Conservation (phyloP, 2,888 invertebrate genomes). For the Melanchra persicariae region DNA sequence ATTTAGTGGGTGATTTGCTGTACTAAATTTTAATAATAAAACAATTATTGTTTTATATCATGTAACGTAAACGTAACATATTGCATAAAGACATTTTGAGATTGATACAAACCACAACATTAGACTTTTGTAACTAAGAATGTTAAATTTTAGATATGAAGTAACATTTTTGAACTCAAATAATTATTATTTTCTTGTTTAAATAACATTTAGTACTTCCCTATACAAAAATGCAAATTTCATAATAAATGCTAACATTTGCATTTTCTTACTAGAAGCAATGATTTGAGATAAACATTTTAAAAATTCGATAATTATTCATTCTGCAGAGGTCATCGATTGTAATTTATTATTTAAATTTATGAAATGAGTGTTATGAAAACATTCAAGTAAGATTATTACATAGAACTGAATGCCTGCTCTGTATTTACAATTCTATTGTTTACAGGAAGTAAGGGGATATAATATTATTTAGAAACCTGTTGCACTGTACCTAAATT, state of each 20-base stretch:
- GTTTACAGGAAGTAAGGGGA: too few relatives aligned
- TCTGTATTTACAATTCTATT: background rate
- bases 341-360: slow-evolving; percentile 1
- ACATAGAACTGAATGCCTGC: background rate
- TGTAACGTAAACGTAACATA: background rate
- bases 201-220: background rate
- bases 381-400: background rate
- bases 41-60: background rate
- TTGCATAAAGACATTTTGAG: slow-evolving; percentile 7
- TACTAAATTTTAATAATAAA: background rate
- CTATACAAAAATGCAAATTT: slow-evolving; percentile 19
- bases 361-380: background rate
- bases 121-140: background rate
- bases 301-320: background rate
- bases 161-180: background rate
- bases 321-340: slow-evolving; percentile 16
- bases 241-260: slow-evolving; percentile 3
- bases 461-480: too few relatives aligned
- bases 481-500: too few relatives aligned
- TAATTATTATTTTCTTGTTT: background rate
- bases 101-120: background rate
- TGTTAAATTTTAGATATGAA: background rate
- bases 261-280: slow-evolving; percentile 4
- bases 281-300: slow-evolving; percentile 6
- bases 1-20: too few relatives aligned